Evolutionary conservation across 2,113 vertebrate genomes (phyloP), one percentile per base, ranked within the genome.

Genomic region (Pituophis catenifer): DNA sequence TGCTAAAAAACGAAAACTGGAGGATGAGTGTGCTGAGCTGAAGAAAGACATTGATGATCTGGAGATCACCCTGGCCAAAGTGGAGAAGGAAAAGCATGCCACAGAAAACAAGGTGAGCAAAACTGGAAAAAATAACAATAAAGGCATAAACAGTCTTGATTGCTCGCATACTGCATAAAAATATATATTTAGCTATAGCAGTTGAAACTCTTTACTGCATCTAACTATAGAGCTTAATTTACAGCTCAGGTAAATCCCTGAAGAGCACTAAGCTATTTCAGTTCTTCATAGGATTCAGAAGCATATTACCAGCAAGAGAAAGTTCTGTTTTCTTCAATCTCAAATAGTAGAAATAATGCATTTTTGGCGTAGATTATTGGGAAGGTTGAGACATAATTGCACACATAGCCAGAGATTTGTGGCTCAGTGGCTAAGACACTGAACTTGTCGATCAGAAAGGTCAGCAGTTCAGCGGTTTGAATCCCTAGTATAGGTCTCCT

Each of bases 1-100:
- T 0, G 98, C 98, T 87, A 99, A 98, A 96, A 98, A 98, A 62
- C 98, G 98, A 88, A 99, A 99, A 95, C 98, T 99, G 95, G 99
- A 99, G 93, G 99, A 99, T 0, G 99, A 99, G 92, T 98, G 98
- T 86, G 96, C 98, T 0, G 99, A 99, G 95, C 97, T 99, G 91
- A 99, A 99, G 97, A 99, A 99, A 94, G 99, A 99, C 97, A 99
- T 99, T 0, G 99, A 99, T 13, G 99, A 99, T 91, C 96, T 99
- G 88, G 99, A 99, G 96, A 96, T 99, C 96, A 99, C 99, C 0
- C 96, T 99, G 97, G 98, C 98, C 95, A 99, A 99, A 96, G 98
- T 99, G 91, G 99, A 99, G 97, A 99, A 99, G 94, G 99, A 99
- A 96, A 99, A 99, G 94, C 99, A 99, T 3, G 98, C 99, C 96